Percentiles rank a stretch among this genome's conserved stretches.
Evolutionary conservation across 2,888 invertebrate genomes (phyloP).

Genomic region (Myathropa florea): DNA sequence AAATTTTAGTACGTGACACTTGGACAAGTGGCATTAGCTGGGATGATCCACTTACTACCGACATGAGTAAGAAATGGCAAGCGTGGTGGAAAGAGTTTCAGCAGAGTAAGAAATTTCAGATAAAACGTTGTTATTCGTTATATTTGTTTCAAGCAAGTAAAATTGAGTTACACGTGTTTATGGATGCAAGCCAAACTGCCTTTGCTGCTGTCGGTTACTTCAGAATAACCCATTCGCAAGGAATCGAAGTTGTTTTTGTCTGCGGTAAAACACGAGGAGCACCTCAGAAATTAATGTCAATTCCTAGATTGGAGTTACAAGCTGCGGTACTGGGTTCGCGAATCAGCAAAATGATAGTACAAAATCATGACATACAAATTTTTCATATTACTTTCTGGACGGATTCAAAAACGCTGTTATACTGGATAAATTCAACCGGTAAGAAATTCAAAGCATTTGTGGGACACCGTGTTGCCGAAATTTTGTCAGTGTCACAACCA

Average conservation of each 20-base stretch:
- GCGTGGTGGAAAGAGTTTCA: slow-evolving; percentile 5
- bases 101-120: not conserved
- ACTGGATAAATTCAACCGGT: too few relatives aligned
- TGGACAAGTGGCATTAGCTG: not conserved
- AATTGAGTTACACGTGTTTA: not conserved
- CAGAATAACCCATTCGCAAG: too few relatives aligned
- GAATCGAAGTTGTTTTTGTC: too few relatives aligned
- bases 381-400: slow-evolving; percentile 36
- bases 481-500: slow-evolving; percentile 40
- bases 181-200: too few relatives aligned
- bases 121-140: slow-evolving; percentile 4
- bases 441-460: too few relatives aligned
- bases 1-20: not conserved
- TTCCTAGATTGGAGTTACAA: slow-evolving; percentile 54
- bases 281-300: slow-evolving; percentile 18
- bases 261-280: too few relatives aligned
- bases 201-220: too few relatives aligned
- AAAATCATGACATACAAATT: slow-evolving; percentile 22
- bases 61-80: not conserved
- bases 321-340: slow-evolving; percentile 52
- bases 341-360: slow-evolving; percentile 27
- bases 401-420: too few relatives aligned
- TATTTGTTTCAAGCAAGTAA: not conserved
- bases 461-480: slow-evolving; percentile 65
- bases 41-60: slow-evolving; percentile 7